Percentiles rank a stretch among this genome's conserved stretches.
phyloP scores from a whole-genome alignment of 2,888 invertebrate genomes.

The Linnaemya vulpina region DNA sequence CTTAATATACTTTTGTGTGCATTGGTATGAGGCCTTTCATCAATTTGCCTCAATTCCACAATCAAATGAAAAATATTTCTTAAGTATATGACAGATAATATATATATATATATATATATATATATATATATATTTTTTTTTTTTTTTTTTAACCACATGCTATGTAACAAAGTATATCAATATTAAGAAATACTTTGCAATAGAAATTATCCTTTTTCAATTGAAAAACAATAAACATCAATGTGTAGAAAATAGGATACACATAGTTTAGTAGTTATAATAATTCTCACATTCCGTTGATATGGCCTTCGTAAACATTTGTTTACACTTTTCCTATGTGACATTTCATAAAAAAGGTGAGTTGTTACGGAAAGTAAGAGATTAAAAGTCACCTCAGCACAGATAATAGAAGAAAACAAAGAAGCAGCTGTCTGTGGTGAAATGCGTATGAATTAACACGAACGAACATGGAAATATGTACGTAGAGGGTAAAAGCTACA shows the following conservation, averaged over 20 bases:
- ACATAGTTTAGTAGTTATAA: background rate
- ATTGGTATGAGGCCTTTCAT: too few relatives aligned
- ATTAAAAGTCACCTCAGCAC: slow-evolving; percentile 41
- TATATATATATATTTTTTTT: too few relatives aligned
- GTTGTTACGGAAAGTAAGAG: background rate
- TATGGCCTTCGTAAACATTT: slow-evolving; percentile 36
- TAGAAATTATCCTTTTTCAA: too few relatives aligned
- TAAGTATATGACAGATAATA: too few relatives aligned
- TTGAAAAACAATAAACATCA: background rate
- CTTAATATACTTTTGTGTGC: too few relatives aligned
- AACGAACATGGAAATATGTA: slow-evolving; percentile 21
- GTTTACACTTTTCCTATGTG: slow-evolving; percentile 50
- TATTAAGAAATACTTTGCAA: too few relatives aligned
- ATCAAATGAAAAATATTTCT: too few relatives aligned
- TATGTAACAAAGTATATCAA: too few relatives aligned
- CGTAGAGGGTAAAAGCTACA: background rate
- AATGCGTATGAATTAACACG: slow-evolving; percentile 8
- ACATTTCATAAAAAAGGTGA: slow-evolving; percentile 61
- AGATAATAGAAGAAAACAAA: slow-evolving; percentile 52
- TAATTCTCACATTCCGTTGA: slow-evolving; percentile 10
- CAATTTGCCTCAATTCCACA: too few relatives aligned
- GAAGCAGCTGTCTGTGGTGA: slow-evolving; percentile 53
- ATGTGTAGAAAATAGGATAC: background rate
- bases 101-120: too few relatives aligned
- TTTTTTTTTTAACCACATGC: too few relatives aligned